Base-by-base conservation (phyloP, 2,797 vertebrate species). In the Microchirus variegatus region DNA sequence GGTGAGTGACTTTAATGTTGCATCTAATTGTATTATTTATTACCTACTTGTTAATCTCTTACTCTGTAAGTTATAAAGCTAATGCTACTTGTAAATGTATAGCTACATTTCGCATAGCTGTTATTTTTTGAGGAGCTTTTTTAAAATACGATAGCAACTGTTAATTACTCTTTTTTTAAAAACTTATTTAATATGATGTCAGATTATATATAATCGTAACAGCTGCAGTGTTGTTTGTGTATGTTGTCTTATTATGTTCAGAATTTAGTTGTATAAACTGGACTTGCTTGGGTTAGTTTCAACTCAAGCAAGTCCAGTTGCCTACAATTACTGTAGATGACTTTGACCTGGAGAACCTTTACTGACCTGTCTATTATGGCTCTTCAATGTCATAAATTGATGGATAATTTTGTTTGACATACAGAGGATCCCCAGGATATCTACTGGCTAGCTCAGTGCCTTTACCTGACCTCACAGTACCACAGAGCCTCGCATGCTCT, bases 361-460 rank as follows among this genome's bases (percentile, higher is more conserved):
- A 26, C 13, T 45, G 14, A 0, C 2, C 47, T 14, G 15, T 19
- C 45, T 10, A 15, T 31, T 52, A 22, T 64, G 17, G 10, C 0
- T 10, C 18, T 12, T 1, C 38, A 55, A 50, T 9, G 10, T 35
- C 26, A 12, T 7, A 15, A 37, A 2, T 49, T 22, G 2, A 47
- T 36, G 12, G 50, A 12, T 0, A 2, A 10, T 10, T 66, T 22
- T 67, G 11, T 70, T 58, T 73, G 12, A 1, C 43, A 8, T 41
- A 10, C 75, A 98, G 97, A 99, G 90, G 97, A 99, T 2, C 96
- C 97, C 44, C 96, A 97, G 77, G 98, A 99, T 73, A 95, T 99
- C 73, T 99, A 99, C 82, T 98, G 98, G 98, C 86, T 99, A 72
- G 97, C 98, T 74, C 98, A 99, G 70, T 99, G 97, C 87, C 96